Conservation (phyloP, 1,140 invertebrate species). For the Melitaea cinxia region DNA sequence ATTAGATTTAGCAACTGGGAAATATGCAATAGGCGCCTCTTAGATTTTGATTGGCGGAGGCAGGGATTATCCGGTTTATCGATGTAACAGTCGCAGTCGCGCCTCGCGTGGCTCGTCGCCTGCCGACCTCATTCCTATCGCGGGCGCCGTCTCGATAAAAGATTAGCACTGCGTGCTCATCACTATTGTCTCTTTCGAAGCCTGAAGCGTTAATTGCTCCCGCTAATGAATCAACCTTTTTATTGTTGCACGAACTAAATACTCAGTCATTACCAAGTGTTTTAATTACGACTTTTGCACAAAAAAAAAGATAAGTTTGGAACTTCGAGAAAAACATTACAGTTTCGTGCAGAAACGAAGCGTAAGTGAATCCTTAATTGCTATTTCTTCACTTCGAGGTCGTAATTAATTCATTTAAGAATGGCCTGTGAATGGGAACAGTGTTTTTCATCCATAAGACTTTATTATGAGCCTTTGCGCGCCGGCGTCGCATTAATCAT, state of each 20-base stretch:
- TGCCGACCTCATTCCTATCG: constrained; percentile 53
- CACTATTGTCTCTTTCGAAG: constrained; percentile 66
- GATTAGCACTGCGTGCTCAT: constrained; percentile 49
- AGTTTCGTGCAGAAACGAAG: neutral
- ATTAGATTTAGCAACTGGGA: constrained; percentile 41
- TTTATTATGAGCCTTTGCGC: constrained; percentile 34
- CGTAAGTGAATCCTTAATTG: constrained; percentile 12
- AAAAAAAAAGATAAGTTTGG: neutral
- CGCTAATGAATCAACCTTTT: constrained; percentile 42
- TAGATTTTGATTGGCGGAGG: constrained; percentile 43
- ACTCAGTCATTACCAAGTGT: neutral
- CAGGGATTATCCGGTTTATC: constrained; percentile 61
- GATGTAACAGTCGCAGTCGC: constrained; percentile 41
- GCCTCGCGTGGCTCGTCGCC: constrained; percentile 49
- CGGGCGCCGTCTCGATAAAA: constrained; percentile 55
- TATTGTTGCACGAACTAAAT: constrained; percentile 25
- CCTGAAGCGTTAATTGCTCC: constrained; percentile 52
- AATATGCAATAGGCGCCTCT: constrained; percentile 45
- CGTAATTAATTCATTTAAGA: constrained; percentile 31
- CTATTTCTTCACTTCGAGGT: constrained; percentile 8
- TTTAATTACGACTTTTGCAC: neutral
- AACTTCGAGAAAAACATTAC: neutral
- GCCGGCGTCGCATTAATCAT: constrained; percentile 57
- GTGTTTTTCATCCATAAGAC: constrained; percentile 40
- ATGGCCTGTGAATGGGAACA: constrained; percentile 42